Evolutionary conservation across 2,888 invertebrate species (phyloP).

Genomic region (Acrobasis repandana): DNA sequence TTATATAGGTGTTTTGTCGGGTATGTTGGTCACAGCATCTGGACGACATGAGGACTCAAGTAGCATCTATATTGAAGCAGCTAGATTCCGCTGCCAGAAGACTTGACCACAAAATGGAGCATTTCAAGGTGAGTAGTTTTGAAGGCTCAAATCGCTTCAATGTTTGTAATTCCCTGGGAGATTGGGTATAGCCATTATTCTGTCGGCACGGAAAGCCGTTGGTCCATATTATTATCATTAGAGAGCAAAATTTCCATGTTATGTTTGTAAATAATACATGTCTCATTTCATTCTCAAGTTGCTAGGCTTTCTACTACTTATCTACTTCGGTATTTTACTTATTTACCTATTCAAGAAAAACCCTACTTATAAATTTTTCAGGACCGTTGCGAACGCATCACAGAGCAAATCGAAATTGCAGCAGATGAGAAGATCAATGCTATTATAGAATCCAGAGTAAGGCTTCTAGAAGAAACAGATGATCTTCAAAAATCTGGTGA

Average conservation of each 20-base stretch:
- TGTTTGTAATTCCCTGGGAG: no score
- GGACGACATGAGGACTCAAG: constrained; percentile 81
- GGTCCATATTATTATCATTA: no score
- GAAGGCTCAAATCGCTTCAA: no score
- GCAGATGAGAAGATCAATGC: constrained; percentile 79
- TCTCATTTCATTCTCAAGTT: no score
- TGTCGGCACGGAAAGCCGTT: no score
- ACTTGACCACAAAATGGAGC: constrained; percentile 80
- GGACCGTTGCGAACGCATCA: constrained; percentile 80
- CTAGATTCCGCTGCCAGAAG: constrained; percentile 76
- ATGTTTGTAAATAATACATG: no score
- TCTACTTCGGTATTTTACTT: no score
- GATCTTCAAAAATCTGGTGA: constrained; percentile 70
- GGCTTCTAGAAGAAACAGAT: constrained; percentile 65
- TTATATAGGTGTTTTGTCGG: constrained; percentile 81
- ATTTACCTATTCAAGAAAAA: no score
- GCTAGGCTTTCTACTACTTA: no score
- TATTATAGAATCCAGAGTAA: constrained; percentile 69
- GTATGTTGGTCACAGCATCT: constrained; percentile 84
- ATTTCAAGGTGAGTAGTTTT: constrained; percentile 71
- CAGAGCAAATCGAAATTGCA: constrained; percentile 76
- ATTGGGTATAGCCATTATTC: no score
- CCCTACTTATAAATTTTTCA: constrained; percentile 34
- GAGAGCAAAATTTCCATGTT: no score
- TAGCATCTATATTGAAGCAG: constrained; percentile 80